A percentile compares a stretch with the other conserved stretches of the same genome.
Conservation (phyloP, 92 coral and sea anemone species). For the Actinostola sp. region DNA sequence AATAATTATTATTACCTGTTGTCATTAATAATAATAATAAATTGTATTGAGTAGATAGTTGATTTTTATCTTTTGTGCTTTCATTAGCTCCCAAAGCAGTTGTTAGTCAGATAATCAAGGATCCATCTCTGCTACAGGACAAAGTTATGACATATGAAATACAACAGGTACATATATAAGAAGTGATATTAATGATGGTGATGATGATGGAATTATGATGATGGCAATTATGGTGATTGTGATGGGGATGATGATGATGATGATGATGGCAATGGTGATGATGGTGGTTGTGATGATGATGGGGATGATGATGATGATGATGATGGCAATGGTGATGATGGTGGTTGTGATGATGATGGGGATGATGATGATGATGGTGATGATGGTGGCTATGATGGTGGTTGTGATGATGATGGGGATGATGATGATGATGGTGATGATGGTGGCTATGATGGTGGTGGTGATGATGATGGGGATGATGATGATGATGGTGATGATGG, state of each 20-base stretch:
- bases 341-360: background rate
- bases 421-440: too few species aligned
- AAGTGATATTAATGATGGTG: too few species aligned
- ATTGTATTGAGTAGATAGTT: background rate
- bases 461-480: too few species aligned
- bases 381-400: too few species aligned
- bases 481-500: too few species aligned
- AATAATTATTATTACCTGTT: too few species aligned
- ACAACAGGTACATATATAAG: conserved; percentile 74
- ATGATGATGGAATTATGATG: background rate
- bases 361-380: background rate
- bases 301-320: background rate
- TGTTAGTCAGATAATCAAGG: conserved; percentile 90
- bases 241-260: conserved; percentile 2
- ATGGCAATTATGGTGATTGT: background rate
- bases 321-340: background rate
- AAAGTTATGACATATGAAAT: conserved; percentile 79
- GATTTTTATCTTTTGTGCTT: background rate
- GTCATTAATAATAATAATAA: background rate
- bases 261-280: background rate
- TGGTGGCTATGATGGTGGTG: too few species aligned
- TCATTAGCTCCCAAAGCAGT: conserved; percentile 87
- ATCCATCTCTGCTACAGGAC: conserved; percentile 76
- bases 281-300: background rate
- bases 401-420: too few species aligned